Conservation (phyloP, 2,113 vertebrate species). For the Indri indri region DNA sequence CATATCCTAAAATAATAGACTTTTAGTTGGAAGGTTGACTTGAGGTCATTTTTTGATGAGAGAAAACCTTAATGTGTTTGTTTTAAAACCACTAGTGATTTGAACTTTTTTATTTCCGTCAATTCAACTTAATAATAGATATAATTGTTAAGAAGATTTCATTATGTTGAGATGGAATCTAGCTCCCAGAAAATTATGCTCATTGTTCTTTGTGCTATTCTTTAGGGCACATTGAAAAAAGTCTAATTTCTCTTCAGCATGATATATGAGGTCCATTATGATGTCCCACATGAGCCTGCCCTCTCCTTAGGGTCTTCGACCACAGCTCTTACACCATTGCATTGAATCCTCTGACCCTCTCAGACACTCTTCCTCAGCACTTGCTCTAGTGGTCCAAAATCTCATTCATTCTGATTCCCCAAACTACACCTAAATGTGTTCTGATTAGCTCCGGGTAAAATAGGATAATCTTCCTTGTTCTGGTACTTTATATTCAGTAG, state of each 20-base stretch:
- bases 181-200: constrained; percentile 17
- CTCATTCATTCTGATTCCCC: neutral
- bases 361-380: neutral
- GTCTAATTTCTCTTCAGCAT: neutral
- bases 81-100: constrained; percentile 1
- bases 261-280: neutral
- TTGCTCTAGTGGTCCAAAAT: neutral
- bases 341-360: neutral
- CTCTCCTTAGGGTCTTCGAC: neutral
- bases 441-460: neutral
- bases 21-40: neutral
- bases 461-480: neutral
- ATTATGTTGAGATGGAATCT: neutral
- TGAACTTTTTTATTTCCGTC: neutral
- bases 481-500: neutral
- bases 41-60: neutral
- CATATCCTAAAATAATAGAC: neutral
- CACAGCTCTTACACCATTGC: neutral
- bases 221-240: neutral
- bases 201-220: constrained; percentile 27
- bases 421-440: neutral
- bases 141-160: constrained; percentile 34
- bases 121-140: constrained; percentile 7
- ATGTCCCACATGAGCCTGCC: too few species aligned
- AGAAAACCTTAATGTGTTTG: neutral